Conservation (phyloP, 2,113 vertebrate species). For the Heterochromis multidens region DNA sequence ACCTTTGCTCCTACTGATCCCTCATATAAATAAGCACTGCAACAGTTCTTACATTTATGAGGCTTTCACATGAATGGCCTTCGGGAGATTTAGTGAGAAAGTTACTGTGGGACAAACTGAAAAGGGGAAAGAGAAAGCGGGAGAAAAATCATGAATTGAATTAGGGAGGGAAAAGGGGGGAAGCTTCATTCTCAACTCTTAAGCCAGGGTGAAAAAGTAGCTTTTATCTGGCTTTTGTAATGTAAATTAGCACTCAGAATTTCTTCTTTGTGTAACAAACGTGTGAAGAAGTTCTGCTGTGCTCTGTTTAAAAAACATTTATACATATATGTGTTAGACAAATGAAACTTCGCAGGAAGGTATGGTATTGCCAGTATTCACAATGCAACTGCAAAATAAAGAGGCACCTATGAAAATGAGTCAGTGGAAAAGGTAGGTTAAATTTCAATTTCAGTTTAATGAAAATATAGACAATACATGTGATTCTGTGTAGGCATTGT, state of each 20-base stretch:
- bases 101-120: slow-evolving; percentile 11
- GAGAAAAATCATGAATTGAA: slow-evolving; percentile 61
- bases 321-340: background rate
- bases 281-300: slow-evolving; percentile 31
- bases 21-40: slow-evolving; percentile 39
- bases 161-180: slow-evolving; percentile 39
- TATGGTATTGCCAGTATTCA: background rate
- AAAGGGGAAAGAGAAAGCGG: background rate
- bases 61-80: slow-evolving; percentile 43
- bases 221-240: slow-evolving; percentile 64
- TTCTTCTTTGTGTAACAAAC: slow-evolving; percentile 45
- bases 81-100: slow-evolving; percentile 22
- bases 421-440: too few species aligned
- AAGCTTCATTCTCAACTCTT: slow-evolving; percentile 53
- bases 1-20: slow-evolving; percentile 33
- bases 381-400: background rate
- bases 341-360: background rate
- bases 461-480: too few species aligned
- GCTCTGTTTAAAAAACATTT: slow-evolving; percentile 18
- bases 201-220: slow-evolving; percentile 46
- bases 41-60: slow-evolving; percentile 47
- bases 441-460: too few species aligned
- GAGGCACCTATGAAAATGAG: too few species aligned
- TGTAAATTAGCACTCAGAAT: slow-evolving; percentile 58
- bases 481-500: background rate